Evolutionary conservation across 2,888 invertebrate genomes (phyloP), one percentile per base, ranked within the genome.

Genomic region (Apotomis capreana): DNA sequence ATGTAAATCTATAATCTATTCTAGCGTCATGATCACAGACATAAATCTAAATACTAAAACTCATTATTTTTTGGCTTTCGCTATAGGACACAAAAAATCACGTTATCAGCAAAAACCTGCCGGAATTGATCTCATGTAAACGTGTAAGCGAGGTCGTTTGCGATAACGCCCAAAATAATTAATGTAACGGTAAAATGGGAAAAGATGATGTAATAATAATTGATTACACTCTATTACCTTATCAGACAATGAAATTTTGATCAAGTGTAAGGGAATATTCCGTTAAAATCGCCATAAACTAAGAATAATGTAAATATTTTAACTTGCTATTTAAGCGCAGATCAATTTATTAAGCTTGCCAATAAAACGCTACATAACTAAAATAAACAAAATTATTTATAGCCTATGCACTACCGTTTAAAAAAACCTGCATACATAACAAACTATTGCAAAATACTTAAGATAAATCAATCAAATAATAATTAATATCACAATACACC

Each of bases 161-260:
- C 46, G 65, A 55, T 54, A 54, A 55, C 55, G 64, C 4, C 6
- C 4, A n/a, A 46, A 57, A 65, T 26, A 9, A 65, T 55, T 57
- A 65, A 36, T 5, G 65, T 4, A 26, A 44, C 44, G 12, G 12
- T 61, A 36, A 26, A 64, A 64, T 44, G 36, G 5, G 12, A 5
- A 54, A 55, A 52, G 13, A 6, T 37, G 52, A 5, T 37, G 12
- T 51, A 26, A 40, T 63, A 10, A 63, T 37, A 62, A n/a, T 63
- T 40, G 52, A 63, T 63, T 62, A 36, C 13, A 10, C 2, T 26
- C 26, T 26, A 26, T 64, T 9, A 40, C 55, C 54, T 55, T 46
- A 65, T 26, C 6, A 13, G 26, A 26, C 57, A 57, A 55, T 44
- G 57, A 57, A 57, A 9, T n/a, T 52, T n/a, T 40, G 44, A 64